These are phyloP conservation scores for Thereva unica DNA, from an alignment of 2,888 invertebrate genomes.

Conservation along the genomic window DNA sequence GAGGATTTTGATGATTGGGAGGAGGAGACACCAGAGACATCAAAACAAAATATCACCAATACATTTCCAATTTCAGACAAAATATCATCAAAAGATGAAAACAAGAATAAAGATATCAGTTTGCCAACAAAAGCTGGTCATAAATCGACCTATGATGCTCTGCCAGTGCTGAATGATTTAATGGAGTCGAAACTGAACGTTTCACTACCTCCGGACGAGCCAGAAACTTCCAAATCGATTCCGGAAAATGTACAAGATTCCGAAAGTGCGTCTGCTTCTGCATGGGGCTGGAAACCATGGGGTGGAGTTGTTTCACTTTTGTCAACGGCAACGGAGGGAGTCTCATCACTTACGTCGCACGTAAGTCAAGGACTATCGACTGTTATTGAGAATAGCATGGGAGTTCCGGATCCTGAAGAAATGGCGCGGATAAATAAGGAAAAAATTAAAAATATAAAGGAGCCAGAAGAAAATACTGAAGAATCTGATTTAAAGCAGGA, in stretches of 20 bases:
- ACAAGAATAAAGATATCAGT: constrained; percentile 3
- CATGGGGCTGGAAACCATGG: constrained; percentile 74
- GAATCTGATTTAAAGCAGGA: constrained; percentile 22
- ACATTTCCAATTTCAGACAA: constrained; percentile 18
- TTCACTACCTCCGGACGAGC: constrained; percentile 43
- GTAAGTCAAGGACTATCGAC: constrained; percentile 80
- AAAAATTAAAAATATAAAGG: constrained; percentile 46
- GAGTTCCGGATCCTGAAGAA: constrained; percentile 81
- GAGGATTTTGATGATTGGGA: constrained; percentile 62
- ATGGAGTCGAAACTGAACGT: constrained; percentile 38
- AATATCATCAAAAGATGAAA: constrained; percentile 12
- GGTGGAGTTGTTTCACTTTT: constrained; percentile 74
- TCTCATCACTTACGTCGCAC: constrained; percentile 76
- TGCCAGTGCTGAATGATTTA: constrained; percentile 46
- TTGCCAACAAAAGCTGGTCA: constrained; percentile 25
- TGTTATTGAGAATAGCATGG: constrained; percentile 79
- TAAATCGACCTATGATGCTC: constrained; percentile 25
- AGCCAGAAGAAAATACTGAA: constrained; percentile 26
- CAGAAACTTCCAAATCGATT: neutral
- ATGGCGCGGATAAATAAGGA: constrained; percentile 63
- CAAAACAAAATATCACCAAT: neutral
- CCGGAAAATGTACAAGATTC: neutral
- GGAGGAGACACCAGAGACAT: constrained; percentile 43
- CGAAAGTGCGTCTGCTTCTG: neutral
- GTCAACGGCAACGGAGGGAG: constrained; percentile 74